A percentile compares a stretch with the other conserved stretches of the same genome.
phyloP scores from a whole-genome alignment of 2,113 vertebrate genomes.

The Scortum barcoo region DNA sequence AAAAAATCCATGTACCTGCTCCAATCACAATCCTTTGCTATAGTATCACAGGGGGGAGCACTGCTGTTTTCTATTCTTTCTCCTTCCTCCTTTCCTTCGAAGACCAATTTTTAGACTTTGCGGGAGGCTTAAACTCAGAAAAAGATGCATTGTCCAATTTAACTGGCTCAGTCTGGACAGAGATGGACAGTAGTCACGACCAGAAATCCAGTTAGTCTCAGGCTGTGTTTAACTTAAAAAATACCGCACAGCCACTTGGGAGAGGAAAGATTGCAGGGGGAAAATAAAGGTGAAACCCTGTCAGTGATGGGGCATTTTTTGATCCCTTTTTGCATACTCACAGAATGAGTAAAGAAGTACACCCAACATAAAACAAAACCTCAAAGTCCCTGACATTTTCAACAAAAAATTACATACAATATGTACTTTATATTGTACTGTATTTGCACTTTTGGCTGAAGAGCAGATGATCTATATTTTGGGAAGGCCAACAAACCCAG shows the following conservation, averaged over 20 bases:
- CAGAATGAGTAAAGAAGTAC: background rate
- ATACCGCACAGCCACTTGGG: background rate
- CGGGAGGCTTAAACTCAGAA: background rate
- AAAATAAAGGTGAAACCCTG: background rate
- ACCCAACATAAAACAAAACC: background rate
- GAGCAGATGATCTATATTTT: constrained; percentile 1
- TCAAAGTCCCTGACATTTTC: background rate
- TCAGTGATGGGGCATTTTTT: background rate
- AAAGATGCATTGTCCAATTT: background rate
- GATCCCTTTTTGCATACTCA: no score
- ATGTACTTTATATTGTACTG: background rate
- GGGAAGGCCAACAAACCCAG: background rate
- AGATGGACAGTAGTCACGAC: background rate
- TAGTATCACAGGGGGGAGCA: background rate
- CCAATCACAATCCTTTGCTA: background rate
- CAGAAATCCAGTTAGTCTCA: background rate
- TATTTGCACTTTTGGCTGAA: background rate
- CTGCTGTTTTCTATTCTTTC: background rate
- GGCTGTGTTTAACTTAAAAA: background rate
- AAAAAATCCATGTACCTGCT: background rate
- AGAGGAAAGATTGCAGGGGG: background rate
- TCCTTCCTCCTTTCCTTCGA: no score
- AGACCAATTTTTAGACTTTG: background rate
- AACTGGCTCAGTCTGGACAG: no score
- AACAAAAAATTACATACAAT: no score